Percentiles rank a stretch among this genome's conserved stretches.
phyloP scores from a whole-genome alignment of 2,797 vertebrate genomes.

The Pseudochromis fuscus region DNA sequence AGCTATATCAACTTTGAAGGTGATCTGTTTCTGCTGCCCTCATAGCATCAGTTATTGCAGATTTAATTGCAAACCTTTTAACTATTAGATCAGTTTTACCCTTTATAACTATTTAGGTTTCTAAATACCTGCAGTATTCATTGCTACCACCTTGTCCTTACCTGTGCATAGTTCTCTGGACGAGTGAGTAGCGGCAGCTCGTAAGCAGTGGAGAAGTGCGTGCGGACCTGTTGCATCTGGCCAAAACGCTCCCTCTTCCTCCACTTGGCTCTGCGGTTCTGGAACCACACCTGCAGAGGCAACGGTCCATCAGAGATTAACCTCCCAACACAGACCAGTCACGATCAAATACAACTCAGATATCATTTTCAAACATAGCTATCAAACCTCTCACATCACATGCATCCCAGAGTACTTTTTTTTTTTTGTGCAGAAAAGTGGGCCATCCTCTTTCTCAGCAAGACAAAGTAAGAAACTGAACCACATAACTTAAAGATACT shows the following conservation, averaged over 20 bases:
- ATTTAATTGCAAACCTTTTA: background rate
- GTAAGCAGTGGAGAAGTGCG: conserved; percentile 96
- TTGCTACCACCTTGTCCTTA: conserved; percentile 61
- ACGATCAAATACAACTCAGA: conserved; percentile 24
- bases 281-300: conserved; percentile 95
- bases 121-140: background rate
- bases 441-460: conserved; percentile 23
- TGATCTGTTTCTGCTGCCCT: background rate
- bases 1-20: background rate
- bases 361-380: conserved; percentile 3
- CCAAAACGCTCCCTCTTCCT: conserved; percentile 97
- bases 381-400: conserved; percentile 20
- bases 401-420: conserved; percentile 6
- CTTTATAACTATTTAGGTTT: background rate
- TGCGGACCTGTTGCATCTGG: conserved; percentile 99
- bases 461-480: conserved; percentile 43
- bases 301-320: conserved; percentile 43
- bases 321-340: conserved; percentile 21
- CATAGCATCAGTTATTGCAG: background rate
- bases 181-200: conserved; percentile 96
- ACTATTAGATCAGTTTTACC: background rate
- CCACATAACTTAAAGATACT: conserved; percentile 66
- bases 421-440: conserved; percentile 6
- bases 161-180: conserved; percentile 99
- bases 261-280: conserved; percentile 98